Evolutionary conservation across 2,888 invertebrate genomes (phyloP), one percentile per base, ranked within the genome.

Genomic region (Sphaerophoria rueppellii): DNA sequence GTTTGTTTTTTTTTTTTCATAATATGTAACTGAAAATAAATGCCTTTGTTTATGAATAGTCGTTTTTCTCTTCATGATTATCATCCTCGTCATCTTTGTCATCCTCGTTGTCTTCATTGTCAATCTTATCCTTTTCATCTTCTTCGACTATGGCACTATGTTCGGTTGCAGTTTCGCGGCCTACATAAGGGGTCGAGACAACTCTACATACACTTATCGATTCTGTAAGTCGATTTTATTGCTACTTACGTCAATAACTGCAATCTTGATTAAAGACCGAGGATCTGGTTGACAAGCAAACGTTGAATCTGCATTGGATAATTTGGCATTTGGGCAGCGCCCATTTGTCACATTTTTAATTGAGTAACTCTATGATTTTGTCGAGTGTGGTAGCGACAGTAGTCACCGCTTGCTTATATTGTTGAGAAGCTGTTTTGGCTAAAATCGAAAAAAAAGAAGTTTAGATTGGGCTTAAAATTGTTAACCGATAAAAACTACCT

Each of bases 281-380:
- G 12, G 58, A 71, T 9, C 61, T 73, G 37, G 75, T 92, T 92
- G 70, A 90, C 90, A 78, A 91, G 91, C 79, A 91, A 89, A 69
- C 91, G 91, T 37, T 90, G 91, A 82, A 90, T 88, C 73, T 88
- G 88, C 75, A 88, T 78, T 11, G 87, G 88, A 80, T 88, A 87
- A 73, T 88, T 88, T 46, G 89, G 88, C 60, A 90, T 89, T 85
- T 91, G 89, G 65, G 91, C 90, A 88, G 91, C 91, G 37, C 91
- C 90, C 79, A 92, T 90, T 86, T 91, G 90, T 12, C 92, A 88
- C 86, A 91, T 89, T 85, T 91, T 91, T 65, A 90, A 86, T 75
- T 89, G 89, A 35, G 89, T 88, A 86, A n/a, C n/a, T 99, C 98
- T 93, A 98, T 96, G 88, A 95, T 95, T 88, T 95, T 95, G 91